phyloP scores from a whole-genome alignment of 1,140 invertebrate genomes.

The Cephus cinctus region DNA sequence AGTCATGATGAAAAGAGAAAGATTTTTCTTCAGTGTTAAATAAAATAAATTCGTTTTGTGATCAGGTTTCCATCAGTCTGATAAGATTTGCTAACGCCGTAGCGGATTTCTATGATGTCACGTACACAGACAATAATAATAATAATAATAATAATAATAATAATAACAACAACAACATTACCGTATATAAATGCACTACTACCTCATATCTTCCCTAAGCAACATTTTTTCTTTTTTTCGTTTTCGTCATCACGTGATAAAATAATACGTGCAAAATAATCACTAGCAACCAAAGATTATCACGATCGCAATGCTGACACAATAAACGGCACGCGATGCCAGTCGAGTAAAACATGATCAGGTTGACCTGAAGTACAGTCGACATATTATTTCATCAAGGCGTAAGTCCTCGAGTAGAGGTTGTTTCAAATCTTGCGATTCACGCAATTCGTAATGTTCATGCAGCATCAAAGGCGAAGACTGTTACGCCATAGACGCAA shows the following conservation, averaged over 20 bases:
- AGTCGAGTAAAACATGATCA: not conserved
- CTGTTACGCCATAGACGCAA: not conserved
- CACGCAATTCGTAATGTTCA: conserved; percentile 5
- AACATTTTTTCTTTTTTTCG: too few species aligned
- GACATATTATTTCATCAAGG: not conserved
- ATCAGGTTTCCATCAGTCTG: conserved; percentile 19
- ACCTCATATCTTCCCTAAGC: conserved; percentile 11
- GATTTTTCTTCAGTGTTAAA: not conserved
- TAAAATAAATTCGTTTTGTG: not conserved
- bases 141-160: too few species aligned
- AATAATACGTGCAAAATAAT: conserved; percentile 16
- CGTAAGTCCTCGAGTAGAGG: not conserved
- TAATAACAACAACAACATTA: too few species aligned
- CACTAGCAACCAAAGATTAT: not conserved
- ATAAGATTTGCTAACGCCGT: conserved; percentile 16
- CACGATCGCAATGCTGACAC: too few species aligned
- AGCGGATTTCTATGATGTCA: not conserved
- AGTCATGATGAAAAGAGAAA: not conserved
- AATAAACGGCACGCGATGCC: not conserved
- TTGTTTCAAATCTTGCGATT: not conserved
- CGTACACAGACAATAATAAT: conserved; percentile 14
- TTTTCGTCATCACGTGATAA: too few species aligned
- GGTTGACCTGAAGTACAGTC: too few species aligned
- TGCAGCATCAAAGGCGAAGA: conserved; percentile 22
- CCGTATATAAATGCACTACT: conserved; percentile 18